A percentile compares a stretch with the other conserved stretches of the same genome.
phyloP scores from a whole-genome alignment of 2,888 invertebrate species.

The Sphecodes monilicornis region DNA sequence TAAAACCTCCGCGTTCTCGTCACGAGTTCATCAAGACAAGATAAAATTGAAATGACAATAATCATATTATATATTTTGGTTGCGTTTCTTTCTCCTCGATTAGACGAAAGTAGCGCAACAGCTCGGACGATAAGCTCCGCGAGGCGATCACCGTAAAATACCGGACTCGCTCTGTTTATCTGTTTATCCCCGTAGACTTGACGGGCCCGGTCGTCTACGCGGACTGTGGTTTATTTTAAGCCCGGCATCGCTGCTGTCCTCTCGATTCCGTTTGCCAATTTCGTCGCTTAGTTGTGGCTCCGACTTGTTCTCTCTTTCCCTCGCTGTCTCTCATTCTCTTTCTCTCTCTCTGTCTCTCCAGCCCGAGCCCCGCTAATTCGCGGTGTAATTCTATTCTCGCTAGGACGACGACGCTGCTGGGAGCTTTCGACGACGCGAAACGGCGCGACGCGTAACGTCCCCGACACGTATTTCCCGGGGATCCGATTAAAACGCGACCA shows the following conservation, averaged over 20 bases:
- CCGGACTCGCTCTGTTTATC: constrained; percentile 9
- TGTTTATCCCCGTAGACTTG: neutral
- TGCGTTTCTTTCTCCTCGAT: neutral
- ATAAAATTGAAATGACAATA: neutral
- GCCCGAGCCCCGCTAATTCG: constrained; percentile 23
- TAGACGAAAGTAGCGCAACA: neutral
- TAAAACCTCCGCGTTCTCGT: too few relatives aligned
- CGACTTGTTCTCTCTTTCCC: neutral
- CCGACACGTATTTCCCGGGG: constrained; percentile 14
- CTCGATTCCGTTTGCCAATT: constrained; percentile 38
- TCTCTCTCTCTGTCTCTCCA: neutral
- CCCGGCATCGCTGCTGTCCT: constrained; percentile 15
- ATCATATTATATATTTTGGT: neutral
- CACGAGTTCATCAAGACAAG: neutral
- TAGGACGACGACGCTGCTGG: neutral
- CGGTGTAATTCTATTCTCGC: constrained; percentile 41
- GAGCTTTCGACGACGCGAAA: neutral
- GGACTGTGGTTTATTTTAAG: constrained; percentile 30
- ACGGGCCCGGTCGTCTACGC: constrained; percentile 19
- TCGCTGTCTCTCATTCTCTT: too few relatives aligned
- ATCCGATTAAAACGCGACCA: constrained; percentile 7
- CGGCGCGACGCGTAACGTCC: neutral
- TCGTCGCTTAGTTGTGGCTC: constrained; percentile 28
- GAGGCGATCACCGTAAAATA: neutral
- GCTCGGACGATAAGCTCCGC: neutral